Evolutionary conservation across 2,797 vertebrate species (phyloP).

Genomic region (Buphagus erythrorhynchus): DNA sequence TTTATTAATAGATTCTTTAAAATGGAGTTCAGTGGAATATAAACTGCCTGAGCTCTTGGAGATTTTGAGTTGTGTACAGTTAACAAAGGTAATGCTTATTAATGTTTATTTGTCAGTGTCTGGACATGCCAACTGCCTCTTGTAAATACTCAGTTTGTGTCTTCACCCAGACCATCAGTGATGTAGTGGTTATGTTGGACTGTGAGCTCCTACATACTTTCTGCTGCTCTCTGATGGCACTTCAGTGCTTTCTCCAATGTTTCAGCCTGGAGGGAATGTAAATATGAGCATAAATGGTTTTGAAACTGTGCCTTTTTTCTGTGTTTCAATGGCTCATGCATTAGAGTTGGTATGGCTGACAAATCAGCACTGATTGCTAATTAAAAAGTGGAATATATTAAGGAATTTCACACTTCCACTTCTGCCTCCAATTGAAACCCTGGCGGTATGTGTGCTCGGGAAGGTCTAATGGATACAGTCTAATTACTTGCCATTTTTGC

Average conservation of each 20-base stretch:
- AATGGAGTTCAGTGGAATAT: background rate
- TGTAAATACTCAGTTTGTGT: constrained; percentile 65
- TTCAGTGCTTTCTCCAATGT: constrained; percentile 64
- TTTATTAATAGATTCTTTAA: background rate
- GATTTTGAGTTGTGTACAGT: background rate
- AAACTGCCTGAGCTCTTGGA: background rate
- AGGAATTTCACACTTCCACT: constrained; percentile 51
- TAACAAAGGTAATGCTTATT: background rate
- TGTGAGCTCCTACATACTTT: constrained; percentile 59
- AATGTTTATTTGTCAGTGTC: background rate
- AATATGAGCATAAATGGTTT: constrained; percentile 78
- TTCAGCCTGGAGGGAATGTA: constrained; percentile 72
- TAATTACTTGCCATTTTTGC: constrained; percentile 72
- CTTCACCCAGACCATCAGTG: constrained; percentile 69
- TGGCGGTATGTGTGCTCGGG: constrained; percentile 32
- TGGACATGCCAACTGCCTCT: background rate
- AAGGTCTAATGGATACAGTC: constrained; percentile 48
- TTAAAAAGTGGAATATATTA: constrained; percentile 76
- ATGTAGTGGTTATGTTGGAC: constrained; percentile 77
- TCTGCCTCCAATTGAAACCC: constrained; percentile 44
- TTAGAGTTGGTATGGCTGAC: constrained; percentile 70
- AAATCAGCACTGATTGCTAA: constrained; percentile 78
- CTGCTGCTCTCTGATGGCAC: constrained; percentile 62
- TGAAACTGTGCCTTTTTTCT: constrained; percentile 47
- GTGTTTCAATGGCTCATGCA: constrained; percentile 55